These are phyloP conservation scores for Stramonita haemastoma DNA, from an alignment of 2,888 invertebrate genomes.

Conservation along the genomic window DNA sequence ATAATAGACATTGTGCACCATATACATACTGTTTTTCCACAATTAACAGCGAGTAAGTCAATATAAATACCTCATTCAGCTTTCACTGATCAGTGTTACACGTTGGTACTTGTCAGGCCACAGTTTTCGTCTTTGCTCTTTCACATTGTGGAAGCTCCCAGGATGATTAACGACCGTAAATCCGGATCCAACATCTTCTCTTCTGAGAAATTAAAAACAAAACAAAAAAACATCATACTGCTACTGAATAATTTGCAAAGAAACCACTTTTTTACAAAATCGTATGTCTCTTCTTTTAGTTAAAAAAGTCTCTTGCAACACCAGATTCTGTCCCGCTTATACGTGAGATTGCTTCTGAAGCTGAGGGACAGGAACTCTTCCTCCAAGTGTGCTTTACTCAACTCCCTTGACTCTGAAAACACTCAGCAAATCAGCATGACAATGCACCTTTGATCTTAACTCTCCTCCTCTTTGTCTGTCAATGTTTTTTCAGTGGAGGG, in stretches of 20 bases:
- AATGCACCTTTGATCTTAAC: too few species aligned
- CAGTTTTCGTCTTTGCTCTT: neutral
- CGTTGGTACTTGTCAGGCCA: neutral
- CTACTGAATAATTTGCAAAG: too few species aligned
- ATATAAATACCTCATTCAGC: neutral
- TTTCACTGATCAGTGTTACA: neutral
- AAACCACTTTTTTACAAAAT: too few species aligned
- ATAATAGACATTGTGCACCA: neutral
- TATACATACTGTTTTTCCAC: neutral
- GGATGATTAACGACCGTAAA: too few species aligned
- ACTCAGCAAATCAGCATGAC: neutral
- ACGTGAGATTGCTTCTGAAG: too few species aligned
- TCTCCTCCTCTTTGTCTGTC: too few species aligned
- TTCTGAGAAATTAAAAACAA: too few species aligned
- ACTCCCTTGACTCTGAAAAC: neutral
- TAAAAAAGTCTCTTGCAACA: neutral
- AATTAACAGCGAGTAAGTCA: neutral
- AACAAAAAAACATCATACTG: too few species aligned
- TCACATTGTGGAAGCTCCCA: slow-evolving; percentile 4
- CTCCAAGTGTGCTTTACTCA: neutral
- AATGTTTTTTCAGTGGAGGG: too few species aligned
- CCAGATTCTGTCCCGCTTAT: neutral
- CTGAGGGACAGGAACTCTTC: too few species aligned
- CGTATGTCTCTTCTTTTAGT: neutral
- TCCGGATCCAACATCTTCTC: too few species aligned